Base-by-base conservation (phyloP, 2,113 vertebrate genomes). In the Tenebrosternarchus preto region DNA sequence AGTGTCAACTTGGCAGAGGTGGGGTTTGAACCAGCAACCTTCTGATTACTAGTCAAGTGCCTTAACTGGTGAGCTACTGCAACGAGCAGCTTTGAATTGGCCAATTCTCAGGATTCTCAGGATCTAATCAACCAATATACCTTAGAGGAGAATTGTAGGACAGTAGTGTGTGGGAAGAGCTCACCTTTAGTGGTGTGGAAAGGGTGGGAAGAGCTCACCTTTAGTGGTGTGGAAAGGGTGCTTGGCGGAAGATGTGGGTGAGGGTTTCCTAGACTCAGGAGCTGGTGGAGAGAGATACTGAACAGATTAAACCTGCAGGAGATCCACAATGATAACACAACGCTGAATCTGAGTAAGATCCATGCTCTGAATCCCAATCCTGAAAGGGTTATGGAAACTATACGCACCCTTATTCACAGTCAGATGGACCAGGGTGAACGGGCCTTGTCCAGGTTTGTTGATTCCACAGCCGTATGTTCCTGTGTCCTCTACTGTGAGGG, bases 391-490 rank as follows among this genome's bases (percentile, higher is more conserved):
- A 53, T 15, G 33, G 25, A 31, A 59, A 80, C 0, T 22, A n/a
- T 0, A 33, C 2, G 1, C 36, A 82, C 80, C 67, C 19, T 5
- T 61, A 2, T 11, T 56, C 56, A 76, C 73, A 1, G 6, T 77
- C 29, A 82, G 73, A 1, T n/a, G 0, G 56, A 76, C 31, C 1
- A 8, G 3, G 39, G 29, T 39, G 27, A 63, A 22, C 5, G 25
- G 3, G 25, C 17, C 60, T 20, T 11, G 25, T 50, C 64, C 71
- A 16, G 11, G 3, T 19, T 0, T 25, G 0, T 59, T 12, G 0
- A 81, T 27, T 43, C 39, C 39, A 79, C 82, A 83, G 33, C 19
- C 0, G 36, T 79, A 83, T 1, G 0, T 0, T 39, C 76, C 77
- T 9, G 29, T 0, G 17, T 80, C 77, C 12, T 63, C 22, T 15